Evolutionary conservation across 2,888 invertebrate genomes (phyloP).

Genomic region (Pammene fasciana): DNA sequence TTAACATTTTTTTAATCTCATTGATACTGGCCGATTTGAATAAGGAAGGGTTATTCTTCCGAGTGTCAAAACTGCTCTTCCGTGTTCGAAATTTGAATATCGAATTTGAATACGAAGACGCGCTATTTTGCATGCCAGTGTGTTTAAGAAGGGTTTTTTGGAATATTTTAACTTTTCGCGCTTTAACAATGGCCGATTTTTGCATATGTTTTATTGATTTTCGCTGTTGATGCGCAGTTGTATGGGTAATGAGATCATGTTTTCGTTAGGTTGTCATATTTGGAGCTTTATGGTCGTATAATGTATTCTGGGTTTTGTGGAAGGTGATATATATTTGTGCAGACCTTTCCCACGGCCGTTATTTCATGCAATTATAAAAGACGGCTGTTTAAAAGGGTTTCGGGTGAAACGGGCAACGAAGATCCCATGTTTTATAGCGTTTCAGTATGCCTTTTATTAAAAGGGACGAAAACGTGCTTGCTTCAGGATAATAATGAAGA

Average conservation of each 20-base stretch:
- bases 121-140: constrained; percentile 76
- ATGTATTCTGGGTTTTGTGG: constrained; percentile 59
- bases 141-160: constrained; percentile 48
- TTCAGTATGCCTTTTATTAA: constrained; percentile 19
- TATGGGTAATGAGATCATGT: constrained; percentile 81
- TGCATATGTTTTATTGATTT: constrained; percentile 59
- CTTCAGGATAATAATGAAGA: constrained; percentile 7
- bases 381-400: constrained; percentile 18
- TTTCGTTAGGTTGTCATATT: constrained; percentile 77
- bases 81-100: constrained; percentile 78
- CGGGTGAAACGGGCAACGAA: constrained; percentile 18
- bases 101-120: constrained; percentile 63
- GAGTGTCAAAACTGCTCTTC: constrained; percentile 83
- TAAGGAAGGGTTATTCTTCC: constrained; percentile 77
- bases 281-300: constrained; percentile 64
- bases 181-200: constrained; percentile 55
- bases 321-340: constrained; percentile 55
- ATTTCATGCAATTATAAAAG: constrained; percentile 35
- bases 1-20: constrained; percentile 66
- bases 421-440: constrained; percentile 20
- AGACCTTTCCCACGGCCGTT: constrained; percentile 50
- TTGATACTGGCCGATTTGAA: constrained; percentile 75
- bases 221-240: constrained; percentile 59
- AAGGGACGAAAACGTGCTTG: not conserved
- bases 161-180: constrained; percentile 62